phyloP scores from a whole-genome alignment of 2,888 invertebrate species.

The Spodoptera littoralis region DNA sequence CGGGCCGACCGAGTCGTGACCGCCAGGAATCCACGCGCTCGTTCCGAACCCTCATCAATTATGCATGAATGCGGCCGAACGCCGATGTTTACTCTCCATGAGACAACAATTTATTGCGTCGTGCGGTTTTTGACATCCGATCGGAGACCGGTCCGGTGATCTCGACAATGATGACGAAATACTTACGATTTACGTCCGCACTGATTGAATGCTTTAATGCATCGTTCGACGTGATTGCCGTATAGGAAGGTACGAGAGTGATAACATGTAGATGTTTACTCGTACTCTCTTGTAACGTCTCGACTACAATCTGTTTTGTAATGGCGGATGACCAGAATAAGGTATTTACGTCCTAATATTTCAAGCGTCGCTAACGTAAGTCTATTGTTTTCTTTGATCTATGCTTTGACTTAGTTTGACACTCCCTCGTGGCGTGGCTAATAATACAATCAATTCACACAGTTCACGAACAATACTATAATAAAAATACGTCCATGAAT shows the following conservation, averaged over 20 bases:
- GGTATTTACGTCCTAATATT: not conserved
- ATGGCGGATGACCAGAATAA: slow-evolving; percentile 41
- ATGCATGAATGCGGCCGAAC: slow-evolving; percentile 87
- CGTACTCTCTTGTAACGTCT: slow-evolving; percentile 1
- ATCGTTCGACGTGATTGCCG: slow-evolving; percentile 52
- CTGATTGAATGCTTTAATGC: slow-evolving; percentile 58
- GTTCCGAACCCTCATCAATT: slow-evolving; percentile 86
- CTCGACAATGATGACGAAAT: slow-evolving; percentile 74
- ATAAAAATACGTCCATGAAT: slow-evolving; percentile 52
- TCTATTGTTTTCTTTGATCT: slow-evolving; percentile 13
- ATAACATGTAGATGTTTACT: slow-evolving; percentile 31
- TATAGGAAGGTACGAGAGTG: slow-evolving; percentile 3
- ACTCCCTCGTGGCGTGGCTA: slow-evolving; percentile 15
- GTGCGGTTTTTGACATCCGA: slow-evolving; percentile 87
- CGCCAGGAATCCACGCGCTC: slow-evolving; percentile 86
- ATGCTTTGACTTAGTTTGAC: slow-evolving; percentile 7
- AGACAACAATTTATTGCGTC: slow-evolving; percentile 87
- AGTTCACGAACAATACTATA: slow-evolving; percentile 50
- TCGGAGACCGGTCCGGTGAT: slow-evolving; percentile 72
- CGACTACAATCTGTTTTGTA: no score
- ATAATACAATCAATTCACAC: slow-evolving; percentile 37
- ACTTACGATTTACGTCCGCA: slow-evolving; percentile 66
- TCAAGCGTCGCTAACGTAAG: not conserved
- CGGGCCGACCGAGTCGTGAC: slow-evolving; percentile 82
- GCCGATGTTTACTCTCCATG: slow-evolving; percentile 86